Evolutionary conservation across 2,888 invertebrate species (phyloP).

Genomic region (Liopterus haemorrhoidalis): DNA sequence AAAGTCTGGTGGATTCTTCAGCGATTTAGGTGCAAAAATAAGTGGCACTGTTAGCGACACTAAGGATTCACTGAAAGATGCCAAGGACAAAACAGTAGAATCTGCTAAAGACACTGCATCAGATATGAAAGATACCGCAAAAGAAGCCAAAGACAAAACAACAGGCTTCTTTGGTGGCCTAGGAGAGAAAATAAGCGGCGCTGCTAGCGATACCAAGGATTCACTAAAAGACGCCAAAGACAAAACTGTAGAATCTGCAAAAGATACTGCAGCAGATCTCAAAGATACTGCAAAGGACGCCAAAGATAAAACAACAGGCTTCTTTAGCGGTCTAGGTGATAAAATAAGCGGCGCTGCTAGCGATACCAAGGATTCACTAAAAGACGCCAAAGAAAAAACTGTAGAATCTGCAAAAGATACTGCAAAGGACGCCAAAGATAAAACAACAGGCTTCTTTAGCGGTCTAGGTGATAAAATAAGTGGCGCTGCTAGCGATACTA

Average conservation of each 20-base stretch:
- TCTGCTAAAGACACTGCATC: neutral
- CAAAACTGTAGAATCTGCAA: conserved; percentile 5
- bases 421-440: conserved; percentile 11
- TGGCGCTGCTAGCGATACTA: conserved; percentile 9
- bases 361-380: conserved; percentile 7
- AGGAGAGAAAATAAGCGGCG: conserved; percentile 12
- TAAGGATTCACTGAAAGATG: conserved; percentile 26
- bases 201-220: conserved; percentile 15
- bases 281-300: conserved; percentile 27
- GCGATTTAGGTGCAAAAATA: conserved; percentile 20
- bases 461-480: conserved; percentile 6
- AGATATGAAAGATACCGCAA: conserved; percentile 27
- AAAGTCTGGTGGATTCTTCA: conserved; percentile 27
- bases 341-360: conserved; percentile 9
- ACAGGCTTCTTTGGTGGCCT: conserved; percentile 31
- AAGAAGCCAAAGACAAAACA: conserved; percentile 25
- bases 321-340: conserved; percentile 18
- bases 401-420: conserved; percentile 14
- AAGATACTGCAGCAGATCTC: conserved; percentile 15
- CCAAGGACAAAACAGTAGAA: conserved; percentile 12
- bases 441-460: too few relatives aligned
- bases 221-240: conserved; percentile 6
- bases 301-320: conserved; percentile 24
- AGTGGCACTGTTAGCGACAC: conserved; percentile 21
- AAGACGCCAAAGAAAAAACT: conserved; percentile 6